phyloP scores from a whole-genome alignment of 1,140 invertebrate genomes.

The Rhyacophila brunnea region DNA sequence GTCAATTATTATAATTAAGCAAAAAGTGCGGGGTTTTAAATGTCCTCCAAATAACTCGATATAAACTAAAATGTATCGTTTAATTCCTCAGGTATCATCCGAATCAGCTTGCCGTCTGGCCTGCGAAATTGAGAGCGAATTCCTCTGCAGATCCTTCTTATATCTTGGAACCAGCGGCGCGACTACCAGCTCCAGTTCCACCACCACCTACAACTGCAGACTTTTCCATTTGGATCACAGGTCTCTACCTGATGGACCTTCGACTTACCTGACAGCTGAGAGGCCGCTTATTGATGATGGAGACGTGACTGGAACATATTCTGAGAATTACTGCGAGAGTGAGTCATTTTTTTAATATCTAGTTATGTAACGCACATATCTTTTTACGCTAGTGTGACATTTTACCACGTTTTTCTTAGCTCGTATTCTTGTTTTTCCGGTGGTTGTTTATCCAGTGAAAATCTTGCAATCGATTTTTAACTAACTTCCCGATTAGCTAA shows the following conservation, averaged over 20 bases:
- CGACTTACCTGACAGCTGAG: conserved; percentile 85
- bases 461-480: too few species aligned
- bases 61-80: neutral
- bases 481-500: too few species aligned
- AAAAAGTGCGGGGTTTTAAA: too few species aligned
- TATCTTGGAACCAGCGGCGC: conserved; percentile 75
- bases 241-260: conserved; percentile 86
- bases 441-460: too few species aligned
- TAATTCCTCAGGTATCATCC: conserved; percentile 62
- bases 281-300: conserved; percentile 88
- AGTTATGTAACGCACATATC: too few species aligned
- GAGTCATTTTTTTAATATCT: conserved; percentile 37
- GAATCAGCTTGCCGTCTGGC: conserved; percentile 82
- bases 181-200: conserved; percentile 38
- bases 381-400: too few species aligned
- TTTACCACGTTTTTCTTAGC: too few species aligned
- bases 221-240: conserved; percentile 91
- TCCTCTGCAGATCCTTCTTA: conserved; percentile 87
- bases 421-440: too few species aligned
- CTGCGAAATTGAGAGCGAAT: conserved; percentile 90
- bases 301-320: conserved; percentile 83
- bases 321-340: conserved; percentile 85
- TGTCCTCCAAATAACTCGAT: too few species aligned
- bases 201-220: conserved; percentile 76
- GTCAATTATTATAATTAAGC: too few species aligned